Conservation (phyloP, 2,888 invertebrate genomes). For the Stegana nigrithorax region DNA sequence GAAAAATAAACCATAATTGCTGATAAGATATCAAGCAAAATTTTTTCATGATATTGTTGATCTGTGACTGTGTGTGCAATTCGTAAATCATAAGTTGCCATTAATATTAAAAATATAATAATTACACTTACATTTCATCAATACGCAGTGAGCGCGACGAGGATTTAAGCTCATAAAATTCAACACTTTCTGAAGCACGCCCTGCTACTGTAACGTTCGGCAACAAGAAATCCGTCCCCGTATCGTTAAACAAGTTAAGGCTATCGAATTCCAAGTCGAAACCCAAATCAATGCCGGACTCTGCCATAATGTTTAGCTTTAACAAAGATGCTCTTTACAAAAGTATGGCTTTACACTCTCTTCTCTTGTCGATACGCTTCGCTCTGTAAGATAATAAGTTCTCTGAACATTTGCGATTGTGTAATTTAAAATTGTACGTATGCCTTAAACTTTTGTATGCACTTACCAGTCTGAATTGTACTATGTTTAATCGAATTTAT, state of each 20-base stretch:
- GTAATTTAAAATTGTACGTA: no score
- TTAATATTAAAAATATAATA: conserved; percentile 2
- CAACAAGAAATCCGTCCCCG: conserved; percentile 43
- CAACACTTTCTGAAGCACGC: conserved; percentile 62
- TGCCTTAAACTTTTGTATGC: no score
- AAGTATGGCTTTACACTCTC: no score
- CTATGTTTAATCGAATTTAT: no score
- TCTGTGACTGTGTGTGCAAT: neutral
- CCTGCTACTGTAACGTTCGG: conserved; percentile 57
- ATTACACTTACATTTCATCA: conserved; percentile 72
- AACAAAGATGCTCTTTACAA: no score
- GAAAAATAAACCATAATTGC: no score
- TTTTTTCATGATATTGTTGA: neutral
- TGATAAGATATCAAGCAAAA: neutral
- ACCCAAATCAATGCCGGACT: conserved; percentile 76
- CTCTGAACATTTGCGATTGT: no score
- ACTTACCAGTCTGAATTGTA: no score
- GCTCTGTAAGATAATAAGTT: no score
- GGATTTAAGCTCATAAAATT: conserved; percentile 75
- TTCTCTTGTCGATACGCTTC: no score
- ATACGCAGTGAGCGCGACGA: conserved; percentile 69
- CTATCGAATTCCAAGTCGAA: conserved; percentile 72
- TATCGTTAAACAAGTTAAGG: conserved; percentile 57
- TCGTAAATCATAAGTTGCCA: neutral
- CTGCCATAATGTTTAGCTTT: conserved; percentile 66